Evolutionary conservation across 2,797 vertebrate genomes (phyloP).

Genomic region (Dendrocincla tyrannina): DNA sequence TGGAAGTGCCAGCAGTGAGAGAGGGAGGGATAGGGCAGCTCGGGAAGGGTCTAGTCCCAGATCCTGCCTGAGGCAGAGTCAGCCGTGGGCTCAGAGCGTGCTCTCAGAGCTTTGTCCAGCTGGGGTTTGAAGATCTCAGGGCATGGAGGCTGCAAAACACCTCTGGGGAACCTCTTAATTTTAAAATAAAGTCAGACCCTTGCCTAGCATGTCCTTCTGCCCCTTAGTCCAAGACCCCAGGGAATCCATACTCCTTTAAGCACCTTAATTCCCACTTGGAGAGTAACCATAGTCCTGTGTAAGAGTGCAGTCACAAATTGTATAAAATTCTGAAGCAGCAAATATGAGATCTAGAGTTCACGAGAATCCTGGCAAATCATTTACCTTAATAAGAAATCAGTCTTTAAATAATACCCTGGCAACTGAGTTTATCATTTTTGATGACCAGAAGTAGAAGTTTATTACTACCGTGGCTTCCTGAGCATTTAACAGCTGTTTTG

Average conservation of each 20-base stretch:
- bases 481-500: constrained; percentile 53
- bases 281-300: background rate
- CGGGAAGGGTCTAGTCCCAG: background rate
- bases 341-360: background rate
- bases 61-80: background rate
- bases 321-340: background rate
- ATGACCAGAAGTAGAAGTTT: background rate
- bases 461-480: background rate
- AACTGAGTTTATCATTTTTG: background rate
- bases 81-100: background rate
- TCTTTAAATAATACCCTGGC: background rate
- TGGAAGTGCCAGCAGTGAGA: background rate
- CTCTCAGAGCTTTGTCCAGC: background rate
- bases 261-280: background rate
- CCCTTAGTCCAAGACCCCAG: background rate
- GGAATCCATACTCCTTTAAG: background rate
- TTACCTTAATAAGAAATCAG: background rate
- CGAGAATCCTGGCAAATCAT: background rate
- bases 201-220: background rate
- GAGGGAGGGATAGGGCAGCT: background rate
- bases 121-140: background rate
- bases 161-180: background rate
- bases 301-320: background rate
- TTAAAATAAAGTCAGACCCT: background rate
- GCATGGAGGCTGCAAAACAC: background rate